These are phyloP conservation scores for Prolemur simus DNA, from an alignment of 2,113 vertebrate genomes.

Conservation along the genomic window DNA sequence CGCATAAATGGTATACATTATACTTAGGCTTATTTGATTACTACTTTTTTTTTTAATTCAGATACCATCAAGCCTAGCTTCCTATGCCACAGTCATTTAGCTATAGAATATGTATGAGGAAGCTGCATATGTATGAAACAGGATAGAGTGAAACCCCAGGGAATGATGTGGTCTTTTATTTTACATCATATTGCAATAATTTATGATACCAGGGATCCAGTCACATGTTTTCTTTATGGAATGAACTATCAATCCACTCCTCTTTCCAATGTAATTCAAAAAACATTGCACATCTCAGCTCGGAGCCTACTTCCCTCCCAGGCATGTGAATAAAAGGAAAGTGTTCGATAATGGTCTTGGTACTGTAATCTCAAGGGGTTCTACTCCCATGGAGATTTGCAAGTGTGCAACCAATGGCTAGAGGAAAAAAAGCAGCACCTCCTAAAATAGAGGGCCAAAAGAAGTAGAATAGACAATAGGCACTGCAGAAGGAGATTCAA, in stretches of 20 bases:
- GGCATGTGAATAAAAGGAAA: slow-evolving; percentile 27
- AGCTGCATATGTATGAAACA: slow-evolving; percentile 23
- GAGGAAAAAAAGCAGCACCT: background rate
- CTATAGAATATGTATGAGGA: slow-evolving; percentile 58
- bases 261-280: slow-evolving; percentile 47
- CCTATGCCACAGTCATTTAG: background rate
- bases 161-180: slow-evolving; percentile 34
- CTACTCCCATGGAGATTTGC: slow-evolving; percentile 26
- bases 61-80: slow-evolving; percentile 34
- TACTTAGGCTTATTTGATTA: background rate
- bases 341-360: slow-evolving; percentile 14
- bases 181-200: slow-evolving; percentile 43
- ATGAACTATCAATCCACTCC: background rate
- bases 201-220: slow-evolving; percentile 8
- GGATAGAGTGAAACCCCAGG: background rate
- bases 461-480: background rate
- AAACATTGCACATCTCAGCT: background rate
- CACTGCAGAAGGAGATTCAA: background rate
- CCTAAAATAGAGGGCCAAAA: slow-evolving; percentile 26
- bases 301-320: slow-evolving; percentile 32
- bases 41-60: slow-evolving; percentile 28
- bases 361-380: slow-evolving; percentile 12
- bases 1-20: background rate
- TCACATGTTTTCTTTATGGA: slow-evolving; percentile 56
- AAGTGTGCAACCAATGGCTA: background rate